These are phyloP conservation scores for Drosophila sordidula DNA, from an alignment of 2,888 invertebrate species.

Conservation along the genomic window DNA sequence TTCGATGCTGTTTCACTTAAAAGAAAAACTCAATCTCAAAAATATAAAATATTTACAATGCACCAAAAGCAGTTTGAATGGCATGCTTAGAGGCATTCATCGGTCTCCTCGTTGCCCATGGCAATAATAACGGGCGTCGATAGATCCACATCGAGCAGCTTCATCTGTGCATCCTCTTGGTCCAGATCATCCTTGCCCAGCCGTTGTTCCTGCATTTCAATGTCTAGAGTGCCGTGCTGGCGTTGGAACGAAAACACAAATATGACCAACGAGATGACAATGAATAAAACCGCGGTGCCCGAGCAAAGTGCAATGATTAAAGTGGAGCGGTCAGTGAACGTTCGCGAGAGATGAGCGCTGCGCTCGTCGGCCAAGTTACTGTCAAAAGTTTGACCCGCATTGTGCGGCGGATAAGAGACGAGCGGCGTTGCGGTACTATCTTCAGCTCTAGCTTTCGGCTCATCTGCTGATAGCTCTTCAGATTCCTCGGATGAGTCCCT, in stretches of 20 bases:
- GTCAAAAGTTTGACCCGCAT: slow-evolving; percentile 74
- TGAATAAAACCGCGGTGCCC: slow-evolving; percentile 77
- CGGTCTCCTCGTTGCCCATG: slow-evolving; percentile 72
- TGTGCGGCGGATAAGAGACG: slow-evolving; percentile 72
- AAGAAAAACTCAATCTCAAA: slow-evolving; percentile 55
- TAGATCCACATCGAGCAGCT: slow-evolving; percentile 76
- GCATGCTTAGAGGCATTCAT: slow-evolving; percentile 68
- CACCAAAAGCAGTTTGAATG: slow-evolving; percentile 24
- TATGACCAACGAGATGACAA: slow-evolving; percentile 75
- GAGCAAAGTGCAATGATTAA: slow-evolving; percentile 77
- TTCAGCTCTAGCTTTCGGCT: slow-evolving; percentile 49
- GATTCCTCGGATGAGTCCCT: slow-evolving; percentile 58
- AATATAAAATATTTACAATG: slow-evolving; percentile 69
- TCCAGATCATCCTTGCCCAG: slow-evolving; percentile 81
- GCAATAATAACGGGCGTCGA: slow-evolving; percentile 66
- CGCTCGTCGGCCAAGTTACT: slow-evolving; percentile 78
- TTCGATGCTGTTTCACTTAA: slow-evolving; percentile 26
- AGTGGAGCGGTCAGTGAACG: slow-evolving; percentile 68
- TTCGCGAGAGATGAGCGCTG: slow-evolving; percentile 68
- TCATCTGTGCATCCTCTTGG: slow-evolving; percentile 81
- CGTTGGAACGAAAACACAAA: slow-evolving; percentile 81
- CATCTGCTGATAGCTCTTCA: slow-evolving; percentile 44
- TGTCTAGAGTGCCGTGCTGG: slow-evolving; percentile 82
- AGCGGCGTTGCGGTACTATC: slow-evolving; percentile 71
- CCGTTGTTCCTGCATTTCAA: slow-evolving; percentile 83